A percentile compares a stretch with the other conserved stretches of the same genome.
phyloP scores from a whole-genome alignment of 2,113 vertebrate species.

The Pluvialis apricaria region DNA sequence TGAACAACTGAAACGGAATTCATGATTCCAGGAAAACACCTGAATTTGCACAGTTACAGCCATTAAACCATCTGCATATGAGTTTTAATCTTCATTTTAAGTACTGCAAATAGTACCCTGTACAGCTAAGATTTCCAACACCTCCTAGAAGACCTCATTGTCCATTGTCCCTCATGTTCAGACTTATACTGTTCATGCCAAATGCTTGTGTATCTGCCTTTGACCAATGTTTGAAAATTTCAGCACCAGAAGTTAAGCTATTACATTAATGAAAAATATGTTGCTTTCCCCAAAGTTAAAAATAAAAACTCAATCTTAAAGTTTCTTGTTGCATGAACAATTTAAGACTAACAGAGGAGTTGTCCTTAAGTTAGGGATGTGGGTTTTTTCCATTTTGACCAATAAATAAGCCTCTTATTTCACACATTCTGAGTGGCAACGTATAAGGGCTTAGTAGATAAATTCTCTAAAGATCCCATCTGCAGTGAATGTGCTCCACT shows the following conservation, averaged over 20 bases:
- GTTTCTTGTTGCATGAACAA: background rate
- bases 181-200: background rate
- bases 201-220: background rate
- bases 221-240: background rate
- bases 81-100: conserved; percentile 56
- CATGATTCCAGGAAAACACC: conserved; percentile 50
- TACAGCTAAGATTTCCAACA: conserved; percentile 42
- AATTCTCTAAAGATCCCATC: background rate
- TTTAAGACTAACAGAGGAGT: background rate
- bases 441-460: background rate
- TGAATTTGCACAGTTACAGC: conserved; percentile 41
- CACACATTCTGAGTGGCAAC: background rate
- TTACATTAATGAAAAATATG: background rate
- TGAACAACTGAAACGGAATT: conserved; percentile 67
- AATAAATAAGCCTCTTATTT: background rate
- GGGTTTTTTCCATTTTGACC: background rate
- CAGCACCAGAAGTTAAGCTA: background rate
- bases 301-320: background rate
- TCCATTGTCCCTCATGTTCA: conserved; percentile 3
- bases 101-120: conserved; percentile 2
- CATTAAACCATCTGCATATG: conserved; percentile 44
- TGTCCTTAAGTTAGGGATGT: background rate
- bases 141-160: conserved; percentile 24
- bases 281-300: background rate
- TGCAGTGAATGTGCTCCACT: background rate